phyloP scores from a whole-genome alignment of 1,140 invertebrate genomes.

The Drosophila erecta region DNA sequence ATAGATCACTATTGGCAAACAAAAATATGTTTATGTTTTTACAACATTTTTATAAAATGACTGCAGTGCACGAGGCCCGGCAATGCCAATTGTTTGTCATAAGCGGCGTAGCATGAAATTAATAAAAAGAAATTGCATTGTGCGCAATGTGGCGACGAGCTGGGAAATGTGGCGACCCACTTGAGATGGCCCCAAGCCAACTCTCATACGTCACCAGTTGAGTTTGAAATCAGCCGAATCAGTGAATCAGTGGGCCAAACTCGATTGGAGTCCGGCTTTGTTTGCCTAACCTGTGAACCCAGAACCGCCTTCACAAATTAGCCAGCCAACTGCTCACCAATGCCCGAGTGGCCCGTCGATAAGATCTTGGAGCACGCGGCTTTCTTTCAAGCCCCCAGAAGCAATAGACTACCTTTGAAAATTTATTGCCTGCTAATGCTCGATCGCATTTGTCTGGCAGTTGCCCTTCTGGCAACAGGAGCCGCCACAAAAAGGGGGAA shows the following conservation, averaged over 20 bases:
- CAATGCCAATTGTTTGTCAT: slow-evolving; percentile 65
- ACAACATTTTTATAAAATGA: no score
- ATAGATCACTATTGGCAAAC: no score
- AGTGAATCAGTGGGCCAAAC: slow-evolving; percentile 11
- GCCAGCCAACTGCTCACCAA: slow-evolving; percentile 12
- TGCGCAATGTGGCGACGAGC: slow-evolving; percentile 36
- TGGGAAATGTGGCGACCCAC: slow-evolving; percentile 59
- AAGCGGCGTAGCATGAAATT: slow-evolving; percentile 77
- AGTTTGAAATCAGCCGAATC: background rate
- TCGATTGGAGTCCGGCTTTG: slow-evolving; percentile 13
- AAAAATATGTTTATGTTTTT: no score
- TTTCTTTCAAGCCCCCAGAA: slow-evolving; percentile 46
- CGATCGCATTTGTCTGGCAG: slow-evolving; percentile 67
- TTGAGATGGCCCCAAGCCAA: slow-evolving; percentile 24
- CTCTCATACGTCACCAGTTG: slow-evolving; percentile 18
- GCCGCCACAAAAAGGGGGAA: slow-evolving; percentile 11
- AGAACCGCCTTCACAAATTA: slow-evolving; percentile 28
- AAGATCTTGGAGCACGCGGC: slow-evolving; percentile 29
- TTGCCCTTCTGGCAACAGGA: slow-evolving; percentile 26
- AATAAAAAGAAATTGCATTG: slow-evolving; percentile 69
- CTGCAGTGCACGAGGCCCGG: slow-evolving; percentile 1
- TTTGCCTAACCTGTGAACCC: slow-evolving; percentile 26
- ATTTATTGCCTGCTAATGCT: slow-evolving; percentile 81
- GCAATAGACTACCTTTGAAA: slow-evolving; percentile 69
- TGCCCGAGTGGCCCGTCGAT: slow-evolving; percentile 15